phyloP scores from a whole-genome alignment of 2,113 vertebrate genomes.

The Otus sunia region DNA sequence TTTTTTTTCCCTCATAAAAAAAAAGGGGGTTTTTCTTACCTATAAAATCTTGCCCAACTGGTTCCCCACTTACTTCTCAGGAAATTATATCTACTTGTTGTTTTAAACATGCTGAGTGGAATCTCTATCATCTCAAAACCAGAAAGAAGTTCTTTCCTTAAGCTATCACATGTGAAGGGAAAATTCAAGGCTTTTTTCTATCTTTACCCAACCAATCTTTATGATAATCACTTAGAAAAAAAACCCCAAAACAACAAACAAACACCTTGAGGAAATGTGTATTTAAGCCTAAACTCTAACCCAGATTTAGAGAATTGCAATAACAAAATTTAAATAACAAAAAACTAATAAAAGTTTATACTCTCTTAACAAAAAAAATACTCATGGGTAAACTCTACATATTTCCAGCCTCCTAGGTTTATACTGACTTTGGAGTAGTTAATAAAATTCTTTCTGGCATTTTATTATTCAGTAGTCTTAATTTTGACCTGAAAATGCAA shows the following conservation, averaged over 20 bases:
- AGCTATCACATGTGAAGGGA: not conserved
- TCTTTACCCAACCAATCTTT: not conserved
- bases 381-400: not conserved
- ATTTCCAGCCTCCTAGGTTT: not conserved
- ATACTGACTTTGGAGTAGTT: not conserved
- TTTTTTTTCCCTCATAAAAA: not conserved
- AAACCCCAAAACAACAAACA: not conserved
- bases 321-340: not conserved
- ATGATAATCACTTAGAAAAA: not conserved
- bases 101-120: not conserved
- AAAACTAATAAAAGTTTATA: not conserved
- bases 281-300: not conserved
- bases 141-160: not conserved
- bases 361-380: not conserved
- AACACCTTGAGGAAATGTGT: not conserved
- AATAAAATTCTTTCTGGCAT: not conserved
- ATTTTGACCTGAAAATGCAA: not conserved
- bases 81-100: not conserved
- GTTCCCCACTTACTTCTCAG: not conserved
- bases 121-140: not conserved
- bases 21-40: not conserved
- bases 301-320: not conserved
- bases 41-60: not conserved
- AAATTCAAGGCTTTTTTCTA: not conserved
- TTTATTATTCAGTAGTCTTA: not conserved